A percentile compares a stretch with the other conserved stretches of the same genome.
phyloP scores from a whole-genome alignment of 2,113 vertebrate genomes.

The Prunella himalayana region DNA sequence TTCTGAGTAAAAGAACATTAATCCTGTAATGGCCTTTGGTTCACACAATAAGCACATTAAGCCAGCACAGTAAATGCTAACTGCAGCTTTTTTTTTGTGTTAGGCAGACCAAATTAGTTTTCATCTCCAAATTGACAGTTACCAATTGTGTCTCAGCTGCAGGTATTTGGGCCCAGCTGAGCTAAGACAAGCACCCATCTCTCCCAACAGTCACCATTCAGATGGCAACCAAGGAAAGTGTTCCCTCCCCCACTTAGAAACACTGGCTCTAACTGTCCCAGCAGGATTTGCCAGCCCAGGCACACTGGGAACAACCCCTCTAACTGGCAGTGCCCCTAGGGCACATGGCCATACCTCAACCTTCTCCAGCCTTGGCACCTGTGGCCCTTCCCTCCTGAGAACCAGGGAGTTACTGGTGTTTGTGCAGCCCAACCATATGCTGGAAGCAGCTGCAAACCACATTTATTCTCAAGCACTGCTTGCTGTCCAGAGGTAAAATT shows the following conservation, averaged over 20 bases:
- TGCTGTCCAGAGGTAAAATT: neutral
- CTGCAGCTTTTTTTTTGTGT: neutral
- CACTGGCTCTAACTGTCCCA: neutral
- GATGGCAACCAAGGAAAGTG: neutral
- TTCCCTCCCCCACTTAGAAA: neutral
- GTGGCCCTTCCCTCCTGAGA: too few relatives aligned
- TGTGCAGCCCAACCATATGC: accelerated
- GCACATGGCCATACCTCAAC: accelerated
- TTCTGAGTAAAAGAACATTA: neutral
- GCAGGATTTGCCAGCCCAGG: neutral
- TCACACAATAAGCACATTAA: neutral
- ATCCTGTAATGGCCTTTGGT: neutral
- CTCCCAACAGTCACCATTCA: neutral
- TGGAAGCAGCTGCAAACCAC: neutral
- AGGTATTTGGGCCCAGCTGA: neutral
- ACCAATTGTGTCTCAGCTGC: neutral
- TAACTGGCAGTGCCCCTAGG: too few relatives aligned
- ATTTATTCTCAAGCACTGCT: neutral
- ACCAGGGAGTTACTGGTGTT: neutral
- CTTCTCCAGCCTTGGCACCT: neutral
- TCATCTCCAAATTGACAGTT: neutral
- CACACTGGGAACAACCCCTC: neutral
- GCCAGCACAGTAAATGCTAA: neutral
- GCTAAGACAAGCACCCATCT: neutral
- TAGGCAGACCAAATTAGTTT: neutral